Evolutionary conservation across 2,888 invertebrate species (phyloP).

Genomic region (Pteria penguin): DNA sequence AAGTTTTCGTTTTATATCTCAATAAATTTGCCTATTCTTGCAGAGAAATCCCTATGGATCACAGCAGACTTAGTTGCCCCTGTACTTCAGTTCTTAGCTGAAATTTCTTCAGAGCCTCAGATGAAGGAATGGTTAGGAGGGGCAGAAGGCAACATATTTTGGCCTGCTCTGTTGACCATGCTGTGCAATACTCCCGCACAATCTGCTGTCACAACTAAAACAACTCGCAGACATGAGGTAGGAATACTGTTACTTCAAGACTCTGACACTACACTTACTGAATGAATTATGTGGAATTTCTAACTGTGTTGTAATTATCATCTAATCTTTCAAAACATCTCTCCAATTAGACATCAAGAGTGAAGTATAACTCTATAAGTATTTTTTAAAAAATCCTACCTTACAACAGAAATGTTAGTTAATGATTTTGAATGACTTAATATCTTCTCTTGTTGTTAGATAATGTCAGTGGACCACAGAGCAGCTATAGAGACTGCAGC

Average conservation of each 20-base stretch:
- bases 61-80: constrained; percentile 76
- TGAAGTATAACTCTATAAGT: neutral
- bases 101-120: constrained; percentile 87
- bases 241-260: too few relatives aligned
- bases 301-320: too few relatives aligned
- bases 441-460: constrained; percentile 57
- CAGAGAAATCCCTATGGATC: constrained; percentile 56
- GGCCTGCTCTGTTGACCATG: constrained; percentile 89
- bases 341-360: too few relatives aligned
- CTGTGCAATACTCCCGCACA: constrained; percentile 78
- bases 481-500: constrained; percentile 83
- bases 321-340: too few relatives aligned
- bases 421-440: neutral
- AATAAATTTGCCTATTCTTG: neutral
- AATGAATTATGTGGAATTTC: too few relatives aligned
- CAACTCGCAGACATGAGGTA: constrained; percentile 3
- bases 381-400: neutral
- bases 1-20: too few relatives aligned
- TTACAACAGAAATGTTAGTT: neutral
- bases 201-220: constrained; percentile 18
- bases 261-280: too few relatives aligned
- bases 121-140: constrained; percentile 94
- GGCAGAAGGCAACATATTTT: constrained; percentile 89
- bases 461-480: constrained; percentile 73
- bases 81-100: constrained; percentile 88